These are phyloP conservation scores for Meloidogyne chitwoodi DNA, from an alignment of 1,140 invertebrate species.

Conservation along the genomic window DNA sequence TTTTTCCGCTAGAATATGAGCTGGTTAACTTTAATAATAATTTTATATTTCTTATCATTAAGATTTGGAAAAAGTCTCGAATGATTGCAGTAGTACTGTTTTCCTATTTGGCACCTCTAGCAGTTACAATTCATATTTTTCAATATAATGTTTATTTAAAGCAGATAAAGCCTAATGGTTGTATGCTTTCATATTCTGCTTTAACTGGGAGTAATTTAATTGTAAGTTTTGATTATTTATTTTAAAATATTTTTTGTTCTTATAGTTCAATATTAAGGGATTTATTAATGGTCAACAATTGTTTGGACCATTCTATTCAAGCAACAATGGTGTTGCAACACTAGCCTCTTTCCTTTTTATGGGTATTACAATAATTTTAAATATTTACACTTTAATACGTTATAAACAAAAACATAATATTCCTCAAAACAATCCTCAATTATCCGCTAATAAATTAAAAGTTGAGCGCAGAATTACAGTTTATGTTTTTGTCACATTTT, in stretches of 20 bases:
- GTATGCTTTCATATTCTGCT: too few species aligned
- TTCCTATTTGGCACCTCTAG: too few species aligned
- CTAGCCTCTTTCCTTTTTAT: background rate
- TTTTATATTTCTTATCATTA: too few species aligned
- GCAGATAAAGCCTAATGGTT: too few species aligned
- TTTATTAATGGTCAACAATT: background rate
- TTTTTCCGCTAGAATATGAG: background rate
- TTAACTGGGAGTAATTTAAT: too few species aligned
- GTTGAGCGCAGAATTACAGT: background rate
- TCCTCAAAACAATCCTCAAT: background rate
- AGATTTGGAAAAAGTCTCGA: background rate
- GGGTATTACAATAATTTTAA: background rate
- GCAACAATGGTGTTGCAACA: background rate
- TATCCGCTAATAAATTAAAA: background rate
- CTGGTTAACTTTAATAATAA: background rate
- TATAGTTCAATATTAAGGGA: background rate
- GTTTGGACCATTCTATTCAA: background rate
- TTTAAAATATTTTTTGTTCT: too few species aligned
- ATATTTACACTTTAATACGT: background rate
- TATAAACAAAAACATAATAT: background rate
- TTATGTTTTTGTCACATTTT: background rate
- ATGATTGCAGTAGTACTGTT: background rate
- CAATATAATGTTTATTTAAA: too few species aligned
- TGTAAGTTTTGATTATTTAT: too few species aligned
- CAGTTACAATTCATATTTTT: too few species aligned